A percentile compares a stretch with the other conserved stretches of the same genome.
These are phyloP conservation scores for Campylomormyrus numenius DNA, from an alignment of 2,113 vertebrate species.

Conservation along the genomic window DNA sequence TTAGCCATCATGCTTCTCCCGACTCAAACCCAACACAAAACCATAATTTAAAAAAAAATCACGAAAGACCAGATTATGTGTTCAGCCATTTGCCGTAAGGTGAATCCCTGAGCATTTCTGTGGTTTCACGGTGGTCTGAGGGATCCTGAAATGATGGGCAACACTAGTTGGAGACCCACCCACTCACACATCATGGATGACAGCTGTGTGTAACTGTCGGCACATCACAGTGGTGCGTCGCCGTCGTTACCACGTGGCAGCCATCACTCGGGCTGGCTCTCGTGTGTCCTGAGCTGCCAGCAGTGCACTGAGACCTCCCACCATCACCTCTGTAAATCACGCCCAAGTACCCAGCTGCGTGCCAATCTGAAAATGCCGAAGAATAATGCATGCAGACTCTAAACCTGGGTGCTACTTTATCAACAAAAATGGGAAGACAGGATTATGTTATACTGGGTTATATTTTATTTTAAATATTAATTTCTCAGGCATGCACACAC, in stretches of 20 bases:
- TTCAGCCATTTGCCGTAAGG: background rate
- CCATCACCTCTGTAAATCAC: background rate
- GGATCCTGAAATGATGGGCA: background rate
- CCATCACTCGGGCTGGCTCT: background rate
- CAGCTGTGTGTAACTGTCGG: background rate
- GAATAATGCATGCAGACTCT: background rate
- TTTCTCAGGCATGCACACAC: background rate
- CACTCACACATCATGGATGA: background rate
- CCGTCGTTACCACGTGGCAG: background rate
- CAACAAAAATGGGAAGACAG: background rate
- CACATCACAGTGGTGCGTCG: background rate
- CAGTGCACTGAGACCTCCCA: background rate
- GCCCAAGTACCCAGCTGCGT: background rate
- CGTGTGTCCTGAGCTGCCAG: background rate
- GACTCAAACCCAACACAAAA: background rate
- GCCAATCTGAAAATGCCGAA: background rate
- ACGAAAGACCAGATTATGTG: background rate
- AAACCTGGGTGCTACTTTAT: background rate
- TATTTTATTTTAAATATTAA: background rate
- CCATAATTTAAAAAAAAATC: background rate
- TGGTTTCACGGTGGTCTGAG: background rate
- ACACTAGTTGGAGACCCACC: background rate
- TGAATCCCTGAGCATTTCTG: background rate
- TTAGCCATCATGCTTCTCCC: background rate
- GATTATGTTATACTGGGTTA: background rate